Evolutionary conservation across 2,888 invertebrate genomes (phyloP).

Genomic region (Tiphia femorata): DNA sequence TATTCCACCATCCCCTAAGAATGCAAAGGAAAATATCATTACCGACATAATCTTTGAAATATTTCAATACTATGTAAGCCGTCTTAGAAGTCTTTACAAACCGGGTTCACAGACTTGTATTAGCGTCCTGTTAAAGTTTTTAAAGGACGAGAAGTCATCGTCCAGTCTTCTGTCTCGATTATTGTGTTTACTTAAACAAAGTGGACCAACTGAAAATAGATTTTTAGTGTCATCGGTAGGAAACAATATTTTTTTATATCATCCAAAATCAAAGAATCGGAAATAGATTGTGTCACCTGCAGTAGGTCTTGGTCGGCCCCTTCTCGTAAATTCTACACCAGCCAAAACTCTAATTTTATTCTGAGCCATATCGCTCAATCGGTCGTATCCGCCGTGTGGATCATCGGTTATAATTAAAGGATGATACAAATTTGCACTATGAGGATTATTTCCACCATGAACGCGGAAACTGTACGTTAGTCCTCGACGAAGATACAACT

Average conservation of each 20-base stretch:
- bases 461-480: constrained; percentile 86
- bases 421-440: constrained; percentile 87
- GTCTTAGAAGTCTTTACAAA: constrained; percentile 24
- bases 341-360: constrained; percentile 81
- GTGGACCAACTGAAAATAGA: constrained; percentile 81
- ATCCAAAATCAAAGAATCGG: neutral
- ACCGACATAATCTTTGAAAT: constrained; percentile 1
- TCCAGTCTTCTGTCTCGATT: constrained; percentile 82
- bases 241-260: neutral
- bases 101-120: constrained; percentile 77
- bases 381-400: constrained; percentile 85
- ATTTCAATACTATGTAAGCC: neutral
- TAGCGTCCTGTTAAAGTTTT: constrained; percentile 86
- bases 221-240: too few relatives aligned
- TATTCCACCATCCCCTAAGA: constrained; percentile 76
- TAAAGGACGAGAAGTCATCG: constrained; percentile 83
- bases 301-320: constrained; percentile 84
- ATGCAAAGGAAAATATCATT: constrained; percentile 3
- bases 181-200: constrained; percentile 81
- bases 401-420: constrained; percentile 91
- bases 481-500: constrained; percentile 88
- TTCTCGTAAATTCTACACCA: constrained; percentile 85
- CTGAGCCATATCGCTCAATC: constrained; percentile 79
- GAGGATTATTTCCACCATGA: constrained; percentile 89
- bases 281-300: constrained; percentile 69